phyloP scores from a whole-genome alignment of 2,888 invertebrate species.

The Drosophila acutilabella region DNA sequence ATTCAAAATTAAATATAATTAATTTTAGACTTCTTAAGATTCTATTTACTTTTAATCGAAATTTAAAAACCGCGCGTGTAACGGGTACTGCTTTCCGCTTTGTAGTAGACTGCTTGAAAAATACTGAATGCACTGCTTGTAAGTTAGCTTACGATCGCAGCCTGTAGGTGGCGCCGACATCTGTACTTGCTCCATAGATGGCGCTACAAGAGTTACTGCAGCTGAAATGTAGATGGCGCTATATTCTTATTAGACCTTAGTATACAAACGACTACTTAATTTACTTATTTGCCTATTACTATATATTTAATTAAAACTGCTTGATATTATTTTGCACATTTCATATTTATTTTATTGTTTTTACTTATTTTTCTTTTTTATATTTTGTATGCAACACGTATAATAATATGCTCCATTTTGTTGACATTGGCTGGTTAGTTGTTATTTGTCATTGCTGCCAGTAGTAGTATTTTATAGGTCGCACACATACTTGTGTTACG shows the following conservation, averaged over 20 bases:
- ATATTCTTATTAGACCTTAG: background rate
- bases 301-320: background rate
- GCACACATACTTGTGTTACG: conserved; percentile 32
- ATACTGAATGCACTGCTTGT: too few relatives aligned
- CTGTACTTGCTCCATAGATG: too few relatives aligned
- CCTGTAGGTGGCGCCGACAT: too few relatives aligned
- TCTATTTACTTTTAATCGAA: too few relatives aligned
- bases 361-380: conserved; percentile 37
- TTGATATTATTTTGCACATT: conserved; percentile 56
- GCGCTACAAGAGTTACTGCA: too few relatives aligned
- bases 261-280: background rate
- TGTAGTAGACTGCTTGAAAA: too few relatives aligned
- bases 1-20: too few relatives aligned
- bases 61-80: too few relatives aligned
- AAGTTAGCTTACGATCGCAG: too few relatives aligned
- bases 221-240: too few relatives aligned
- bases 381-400: conserved; percentile 49
- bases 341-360: conserved; percentile 69
- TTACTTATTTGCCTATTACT: background rate
- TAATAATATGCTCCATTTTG: conserved; percentile 41
- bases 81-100: too few relatives aligned
- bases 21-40: too few relatives aligned
- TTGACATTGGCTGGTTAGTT: conserved; percentile 50
- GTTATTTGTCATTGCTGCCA: conserved; percentile 56
- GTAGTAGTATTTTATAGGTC: conserved; percentile 41